Evolutionary conservation across 2,113 vertebrate species (phyloP).

Genomic region (Cryptotis parvus): DNA sequence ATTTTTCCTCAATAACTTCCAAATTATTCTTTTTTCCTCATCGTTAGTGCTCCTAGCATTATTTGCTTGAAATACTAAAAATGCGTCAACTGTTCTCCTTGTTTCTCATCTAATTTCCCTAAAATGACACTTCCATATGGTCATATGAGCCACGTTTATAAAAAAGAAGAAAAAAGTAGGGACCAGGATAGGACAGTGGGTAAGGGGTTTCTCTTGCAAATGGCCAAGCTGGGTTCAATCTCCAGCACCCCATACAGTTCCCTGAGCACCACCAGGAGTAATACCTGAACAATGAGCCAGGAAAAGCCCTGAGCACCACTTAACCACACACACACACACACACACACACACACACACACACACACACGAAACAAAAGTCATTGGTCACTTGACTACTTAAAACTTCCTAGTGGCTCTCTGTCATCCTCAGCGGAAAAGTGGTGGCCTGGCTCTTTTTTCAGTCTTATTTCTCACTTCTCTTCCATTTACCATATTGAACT

Average conservation of each 20-base stretch:
- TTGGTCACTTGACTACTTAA: not conserved
- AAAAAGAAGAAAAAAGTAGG: not conserved
- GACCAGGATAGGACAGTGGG: too few species aligned
- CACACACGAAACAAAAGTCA: too few species aligned
- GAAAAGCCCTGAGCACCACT: too few species aligned
- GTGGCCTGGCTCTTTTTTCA: not conserved
- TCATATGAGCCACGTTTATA: not conserved
- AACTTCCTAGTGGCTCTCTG: not conserved
- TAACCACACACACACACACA: too few species aligned
- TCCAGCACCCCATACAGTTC: too few species aligned
- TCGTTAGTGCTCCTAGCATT: not conserved
- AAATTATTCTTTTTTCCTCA: conserved; percentile 11
- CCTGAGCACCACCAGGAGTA: too few species aligned
- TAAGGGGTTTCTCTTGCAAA: too few species aligned
- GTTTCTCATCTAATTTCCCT: not conserved
- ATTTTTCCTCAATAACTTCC: conserved; percentile 45
- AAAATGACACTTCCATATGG: not conserved
- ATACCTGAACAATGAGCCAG: too few species aligned
- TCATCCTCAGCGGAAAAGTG: not conserved
- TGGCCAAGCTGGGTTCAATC: too few species aligned
- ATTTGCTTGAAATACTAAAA: not conserved
- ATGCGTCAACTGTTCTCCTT: not conserved
- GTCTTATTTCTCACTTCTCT: not conserved
- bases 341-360: too few species aligned
- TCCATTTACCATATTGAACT: not conserved